phyloP scores from a whole-genome alignment of 2,888 invertebrate genomes.

The Nomada fabriciana region DNA sequence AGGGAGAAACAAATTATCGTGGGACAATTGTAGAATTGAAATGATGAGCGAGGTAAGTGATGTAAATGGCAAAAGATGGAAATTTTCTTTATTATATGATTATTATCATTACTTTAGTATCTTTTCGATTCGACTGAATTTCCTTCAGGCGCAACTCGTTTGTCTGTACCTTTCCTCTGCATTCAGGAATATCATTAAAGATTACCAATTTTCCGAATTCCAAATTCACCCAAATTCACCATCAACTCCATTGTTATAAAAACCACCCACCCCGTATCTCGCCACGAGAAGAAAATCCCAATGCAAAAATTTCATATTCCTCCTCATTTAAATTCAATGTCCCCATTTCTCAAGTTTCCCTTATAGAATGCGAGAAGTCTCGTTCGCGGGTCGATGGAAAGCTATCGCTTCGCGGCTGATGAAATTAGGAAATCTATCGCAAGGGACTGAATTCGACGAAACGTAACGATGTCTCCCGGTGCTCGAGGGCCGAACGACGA shows the following conservation, averaged over 20 bases:
- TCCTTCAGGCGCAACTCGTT: too few species aligned
- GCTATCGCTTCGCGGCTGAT: constrained; percentile 28
- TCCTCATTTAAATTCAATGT: constrained; percentile 18
- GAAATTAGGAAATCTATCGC: constrained; percentile 27
- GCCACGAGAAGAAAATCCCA: background rate
- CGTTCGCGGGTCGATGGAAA: background rate
- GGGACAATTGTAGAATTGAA: too few species aligned
- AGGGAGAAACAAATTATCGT: too few species aligned
- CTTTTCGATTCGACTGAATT: too few species aligned
- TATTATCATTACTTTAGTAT: too few species aligned
- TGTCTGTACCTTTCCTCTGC: too few species aligned
- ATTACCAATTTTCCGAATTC: too few species aligned
- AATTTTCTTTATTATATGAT: too few species aligned
- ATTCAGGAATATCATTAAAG: too few species aligned
- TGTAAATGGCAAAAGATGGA: too few species aligned
- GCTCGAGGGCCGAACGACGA: background rate
- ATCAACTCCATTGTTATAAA: background rate
- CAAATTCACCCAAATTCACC: background rate
- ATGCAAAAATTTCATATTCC: background rate
- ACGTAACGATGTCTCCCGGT: constrained; percentile 38
- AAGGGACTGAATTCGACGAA: constrained; percentile 20
- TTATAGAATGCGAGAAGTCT: background rate
- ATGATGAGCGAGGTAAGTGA: too few species aligned
- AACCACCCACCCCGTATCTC: background rate
- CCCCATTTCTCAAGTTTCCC: too few species aligned